phyloP scores from a whole-genome alignment of 2,888 invertebrate genomes.

The Dilophus febrilis region DNA sequence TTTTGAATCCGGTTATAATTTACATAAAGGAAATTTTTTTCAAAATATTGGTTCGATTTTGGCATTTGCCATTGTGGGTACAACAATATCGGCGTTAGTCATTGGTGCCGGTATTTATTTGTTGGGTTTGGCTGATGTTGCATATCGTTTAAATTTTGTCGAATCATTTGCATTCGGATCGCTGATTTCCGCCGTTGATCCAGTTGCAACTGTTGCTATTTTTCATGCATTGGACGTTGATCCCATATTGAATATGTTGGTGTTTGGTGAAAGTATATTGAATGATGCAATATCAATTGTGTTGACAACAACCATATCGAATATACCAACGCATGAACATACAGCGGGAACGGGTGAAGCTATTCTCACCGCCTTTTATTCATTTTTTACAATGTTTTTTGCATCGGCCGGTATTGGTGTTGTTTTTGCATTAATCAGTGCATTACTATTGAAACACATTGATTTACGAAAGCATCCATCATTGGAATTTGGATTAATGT shows the following conservation, averaged over 20 bases:
- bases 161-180: slow-evolving; percentile 99
- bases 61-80: slow-evolving; percentile 94
- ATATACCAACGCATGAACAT: slow-evolving; percentile 41
- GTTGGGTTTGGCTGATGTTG: slow-evolving; percentile 78
- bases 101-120: slow-evolving; percentile 94
- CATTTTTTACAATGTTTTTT: slow-evolving; percentile 95
- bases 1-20: slow-evolving; percentile 97
- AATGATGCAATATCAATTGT: slow-evolving; percentile 99
- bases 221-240: slow-evolving; percentile 96
- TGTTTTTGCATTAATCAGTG: slow-evolving; percentile 83
- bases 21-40: slow-evolving; percentile 92
- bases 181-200: slow-evolving; percentile 95
- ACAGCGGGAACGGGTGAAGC: slow-evolving; percentile 58
- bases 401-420: slow-evolving; percentile 96
- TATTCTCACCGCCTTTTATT: slow-evolving; percentile 69
- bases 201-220: slow-evolving; percentile 96
- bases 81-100: slow-evolving; percentile 89
- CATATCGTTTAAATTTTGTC: slow-evolving; percentile 81
- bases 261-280: slow-evolving; percentile 67
- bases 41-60: slow-evolving; percentile 98
- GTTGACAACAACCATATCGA: slow-evolving; percentile 70
- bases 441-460: slow-evolving; percentile 82
- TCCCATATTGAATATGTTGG: slow-evolving; percentile 96
- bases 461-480: slow-evolving; percentile 95
- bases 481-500: slow-evolving; percentile 94